Evolutionary conservation across 2,888 invertebrate species (phyloP).

Genomic region (Parascotia fuliginaria): DNA sequence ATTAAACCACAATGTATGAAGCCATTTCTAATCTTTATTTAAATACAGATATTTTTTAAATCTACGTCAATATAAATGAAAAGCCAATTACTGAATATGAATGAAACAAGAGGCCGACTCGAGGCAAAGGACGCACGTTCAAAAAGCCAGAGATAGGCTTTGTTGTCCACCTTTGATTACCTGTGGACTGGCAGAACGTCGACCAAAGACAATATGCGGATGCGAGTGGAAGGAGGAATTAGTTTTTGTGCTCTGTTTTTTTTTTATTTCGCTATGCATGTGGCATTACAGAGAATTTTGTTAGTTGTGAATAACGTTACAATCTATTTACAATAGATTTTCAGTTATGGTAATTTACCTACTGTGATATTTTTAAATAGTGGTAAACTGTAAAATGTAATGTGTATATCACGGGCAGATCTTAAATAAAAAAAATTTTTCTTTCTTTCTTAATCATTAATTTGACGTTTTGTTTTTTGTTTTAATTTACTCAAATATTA

Average conservation of each 20-base stretch:
- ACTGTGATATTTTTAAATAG: no score
- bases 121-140: conserved; percentile 65
- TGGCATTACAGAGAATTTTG: conserved; percentile 26
- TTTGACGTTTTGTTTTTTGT: no score
- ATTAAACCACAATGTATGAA: not conserved
- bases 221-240: conserved; percentile 50
- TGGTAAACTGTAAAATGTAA: no score
- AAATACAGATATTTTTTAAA: conserved; percentile 13
- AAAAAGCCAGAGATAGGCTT: conserved; percentile 76
- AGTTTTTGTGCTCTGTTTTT: conserved; percentile 41
- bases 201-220: conserved; percentile 58
- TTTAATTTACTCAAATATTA: no score
- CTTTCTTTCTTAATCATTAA: no score
- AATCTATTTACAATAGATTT: no score
- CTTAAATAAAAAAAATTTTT: no score
- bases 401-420: no score
- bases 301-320: conserved; percentile 13
- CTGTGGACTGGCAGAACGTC: conserved; percentile 53
- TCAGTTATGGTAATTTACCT: no score
- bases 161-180: conserved; percentile 83
- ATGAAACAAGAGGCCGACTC: conserved; percentile 56
- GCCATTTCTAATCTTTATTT: not conserved
- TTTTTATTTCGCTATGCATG: conserved; percentile 26
- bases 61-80: conserved; percentile 65
- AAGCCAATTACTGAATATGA: conserved; percentile 79